phyloP scores from a whole-genome alignment of 2,888 invertebrate species.

The Lymantria dispar region DNA sequence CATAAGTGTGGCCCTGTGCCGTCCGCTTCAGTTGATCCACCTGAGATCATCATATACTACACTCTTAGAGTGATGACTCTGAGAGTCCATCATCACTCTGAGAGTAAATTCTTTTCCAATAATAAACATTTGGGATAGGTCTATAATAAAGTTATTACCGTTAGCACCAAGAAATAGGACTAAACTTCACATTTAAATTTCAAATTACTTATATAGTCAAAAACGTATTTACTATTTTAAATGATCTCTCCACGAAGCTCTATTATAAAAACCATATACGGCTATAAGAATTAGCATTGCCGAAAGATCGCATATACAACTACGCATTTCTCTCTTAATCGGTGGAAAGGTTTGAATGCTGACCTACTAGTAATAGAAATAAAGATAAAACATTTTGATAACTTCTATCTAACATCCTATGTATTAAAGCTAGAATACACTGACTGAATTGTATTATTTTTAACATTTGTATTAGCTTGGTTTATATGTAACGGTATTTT shows the following conservation, averaged over 20 bases:
- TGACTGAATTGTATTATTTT: no score
- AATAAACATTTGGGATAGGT: no score
- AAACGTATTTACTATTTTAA: neutral
- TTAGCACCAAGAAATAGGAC: no score
- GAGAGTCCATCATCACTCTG: no score
- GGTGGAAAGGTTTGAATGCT: conserved; percentile 13
- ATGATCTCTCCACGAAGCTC: neutral
- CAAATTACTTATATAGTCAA: neutral
- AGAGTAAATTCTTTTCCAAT: no score
- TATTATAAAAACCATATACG: conserved; percentile 4
- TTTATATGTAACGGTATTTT: no score
- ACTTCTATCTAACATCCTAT: neutral
- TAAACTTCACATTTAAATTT: neutral
- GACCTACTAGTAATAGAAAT: conserved; percentile 27
- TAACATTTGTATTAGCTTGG: no score
- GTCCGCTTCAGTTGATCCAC: no score
- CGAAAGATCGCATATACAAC: conserved; percentile 1
- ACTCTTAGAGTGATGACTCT: no score
- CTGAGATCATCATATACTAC: no score
- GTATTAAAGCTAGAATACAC: neutral
- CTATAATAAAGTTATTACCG: no score
- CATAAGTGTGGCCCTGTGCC: no score
- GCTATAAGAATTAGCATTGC: neutral
- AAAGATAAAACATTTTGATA: conserved; percentile 12
- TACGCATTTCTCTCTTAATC: conserved; percentile 4